Conservation (phyloP, 2,113 vertebrate species). For the Neopipo cinnamomea region DNA sequence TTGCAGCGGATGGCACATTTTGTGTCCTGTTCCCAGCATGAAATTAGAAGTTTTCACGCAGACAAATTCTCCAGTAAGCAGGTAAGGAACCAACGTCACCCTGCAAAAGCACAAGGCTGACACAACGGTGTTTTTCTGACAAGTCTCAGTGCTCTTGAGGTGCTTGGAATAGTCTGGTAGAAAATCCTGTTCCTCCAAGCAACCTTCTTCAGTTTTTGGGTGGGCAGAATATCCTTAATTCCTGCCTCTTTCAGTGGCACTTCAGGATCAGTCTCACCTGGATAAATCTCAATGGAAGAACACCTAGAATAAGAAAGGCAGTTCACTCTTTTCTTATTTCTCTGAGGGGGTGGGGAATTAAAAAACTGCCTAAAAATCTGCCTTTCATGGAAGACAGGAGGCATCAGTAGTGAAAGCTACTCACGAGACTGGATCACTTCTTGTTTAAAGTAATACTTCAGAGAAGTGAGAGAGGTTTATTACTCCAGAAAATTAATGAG, state of each 20-base stretch:
- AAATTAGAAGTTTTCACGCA: neutral
- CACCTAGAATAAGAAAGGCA: neutral
- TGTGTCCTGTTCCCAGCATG: neutral
- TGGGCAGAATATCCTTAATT: neutral
- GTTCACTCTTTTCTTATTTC: no score
- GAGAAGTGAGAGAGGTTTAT: neutral
- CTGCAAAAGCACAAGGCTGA: neutral
- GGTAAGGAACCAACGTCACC: neutral
- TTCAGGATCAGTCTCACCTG: neutral
- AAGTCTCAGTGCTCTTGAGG: neutral
- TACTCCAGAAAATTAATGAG: neutral
- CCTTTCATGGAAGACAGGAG: neutral
- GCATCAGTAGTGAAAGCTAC: neutral
- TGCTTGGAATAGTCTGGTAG: neutral
- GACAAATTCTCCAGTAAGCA: neutral
- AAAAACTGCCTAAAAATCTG: neutral
- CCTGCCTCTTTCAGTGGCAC: neutral
- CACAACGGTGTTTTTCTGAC: neutral
- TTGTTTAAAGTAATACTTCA: neutral
- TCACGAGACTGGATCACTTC: neutral
- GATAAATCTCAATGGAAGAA: neutral
- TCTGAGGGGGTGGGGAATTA: neutral
- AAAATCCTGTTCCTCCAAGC: neutral
- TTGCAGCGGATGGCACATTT: neutral
- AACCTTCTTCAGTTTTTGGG: neutral